A percentile compares a stretch with the other conserved stretches of the same genome.
These are phyloP conservation scores for Globodera rostochiensis DNA, from an alignment of 1,140 invertebrate species.

Conservation along the genomic window DNA sequence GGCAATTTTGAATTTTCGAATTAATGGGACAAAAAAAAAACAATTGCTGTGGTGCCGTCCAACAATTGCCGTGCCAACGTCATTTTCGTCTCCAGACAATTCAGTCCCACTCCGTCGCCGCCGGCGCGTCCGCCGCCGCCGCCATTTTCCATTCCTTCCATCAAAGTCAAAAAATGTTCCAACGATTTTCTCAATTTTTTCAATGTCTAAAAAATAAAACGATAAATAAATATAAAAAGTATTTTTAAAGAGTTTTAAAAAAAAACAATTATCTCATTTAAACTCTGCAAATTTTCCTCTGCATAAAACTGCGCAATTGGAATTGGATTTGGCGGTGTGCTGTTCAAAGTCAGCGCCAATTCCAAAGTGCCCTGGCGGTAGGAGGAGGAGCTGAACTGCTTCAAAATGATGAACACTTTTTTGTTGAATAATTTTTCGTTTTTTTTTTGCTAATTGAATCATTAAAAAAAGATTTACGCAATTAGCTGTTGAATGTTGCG, in stretches of 20 bases:
- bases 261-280: neutral
- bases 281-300: conserved; percentile 10
- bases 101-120: no score
- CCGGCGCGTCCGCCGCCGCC: neutral
- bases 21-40: conserved; percentile 13
- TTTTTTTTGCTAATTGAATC: neutral
- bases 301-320: conserved; percentile 27
- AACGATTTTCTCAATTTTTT: neutral
- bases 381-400: neutral
- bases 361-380: conserved; percentile 29
- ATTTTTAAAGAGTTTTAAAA: neutral
- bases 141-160: neutral
- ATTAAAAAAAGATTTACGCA: conserved; percentile 8
- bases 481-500: conserved; percentile 1
- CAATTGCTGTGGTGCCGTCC: conserved; percentile 9
- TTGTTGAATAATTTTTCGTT: neutral
- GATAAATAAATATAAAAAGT: neutral
- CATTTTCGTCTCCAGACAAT: conserved; percentile 3
- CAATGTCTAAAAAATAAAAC: neutral
- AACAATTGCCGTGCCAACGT: neutral
- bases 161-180: neutral
- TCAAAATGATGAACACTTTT: neutral
- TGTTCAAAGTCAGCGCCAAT: conserved; percentile 25
- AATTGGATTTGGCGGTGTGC: conserved; percentile 22
- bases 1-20: neutral